These are phyloP conservation scores for Toxotes lorentzi DNA, from an alignment of 2,797 vertebrate genomes.

Conservation along the genomic window DNA sequence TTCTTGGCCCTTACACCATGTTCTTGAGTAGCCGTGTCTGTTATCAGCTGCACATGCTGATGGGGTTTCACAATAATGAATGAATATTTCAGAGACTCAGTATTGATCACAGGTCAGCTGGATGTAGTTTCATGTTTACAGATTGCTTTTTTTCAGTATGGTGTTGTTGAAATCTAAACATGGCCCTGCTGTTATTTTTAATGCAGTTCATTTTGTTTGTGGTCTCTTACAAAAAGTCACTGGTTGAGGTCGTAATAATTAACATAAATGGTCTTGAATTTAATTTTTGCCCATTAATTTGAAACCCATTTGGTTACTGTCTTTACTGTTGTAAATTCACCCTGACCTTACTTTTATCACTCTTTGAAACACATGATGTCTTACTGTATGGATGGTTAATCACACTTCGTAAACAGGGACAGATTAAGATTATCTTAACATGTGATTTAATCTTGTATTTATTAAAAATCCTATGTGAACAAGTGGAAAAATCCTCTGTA, in stretches of 20 bases:
- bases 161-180: not conserved
- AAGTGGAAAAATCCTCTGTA: not conserved
- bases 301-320: not conserved
- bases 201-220: not conserved
- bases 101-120: not conserved
- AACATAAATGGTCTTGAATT: not conserved
- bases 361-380: constrained; percentile 56
- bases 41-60: not conserved
- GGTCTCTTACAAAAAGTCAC: not conserved
- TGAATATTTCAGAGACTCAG: constrained; percentile 18
- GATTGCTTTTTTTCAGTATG: not conserved
- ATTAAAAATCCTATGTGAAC: constrained; percentile 10
- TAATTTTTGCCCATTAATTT: not conserved
- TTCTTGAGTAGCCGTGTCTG: not conserved
- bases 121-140: not conserved
- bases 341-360: constrained; percentile 38
- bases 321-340: constrained; percentile 14
- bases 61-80: not conserved
- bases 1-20: not conserved
- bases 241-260: not conserved
- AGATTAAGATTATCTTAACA: constrained; percentile 33
- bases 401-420: constrained; percentile 24
- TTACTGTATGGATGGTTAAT: constrained; percentile 46
- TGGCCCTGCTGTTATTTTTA: not conserved
- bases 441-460: constrained; percentile 31